Base-by-base conservation (phyloP, 2,797 vertebrate genomes). In the Anguilla anguilla region DNA sequence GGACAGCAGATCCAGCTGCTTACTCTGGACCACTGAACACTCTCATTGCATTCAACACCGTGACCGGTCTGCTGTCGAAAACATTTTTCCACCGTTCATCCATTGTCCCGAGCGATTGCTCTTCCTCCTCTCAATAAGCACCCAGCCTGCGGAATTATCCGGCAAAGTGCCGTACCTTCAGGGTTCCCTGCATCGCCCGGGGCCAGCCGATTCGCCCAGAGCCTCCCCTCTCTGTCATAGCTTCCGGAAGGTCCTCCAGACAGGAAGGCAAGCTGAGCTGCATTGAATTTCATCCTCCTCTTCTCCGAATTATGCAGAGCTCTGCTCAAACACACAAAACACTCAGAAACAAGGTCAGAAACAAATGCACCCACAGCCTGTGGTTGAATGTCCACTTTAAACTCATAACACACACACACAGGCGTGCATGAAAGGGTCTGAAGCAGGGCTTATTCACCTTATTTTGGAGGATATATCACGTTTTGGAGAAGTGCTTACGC, bases 201-300 rank as follows among this genome's bases (percentile, higher is more conserved):
- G 39, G 61, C 31, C 31, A 72, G 6, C 39, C 88, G 85, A 85
- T 81, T 39, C 79, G 86, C 85, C 79, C 51, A 31, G 57, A 88
- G 85, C 39, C 28, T 59, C 22, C 85, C 88, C 83, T 84, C 88
- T 59, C 55, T 88, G 64, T 88, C 85, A 59, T 88, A 88, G 61
- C 64, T 88, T 55, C 61, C 85, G 9, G 85, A 74, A 55, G 59
- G 88, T 53, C 85, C 88, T 57, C 49, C 67, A 4, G 88, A 86
- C 25, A 88, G 64, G 17, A 51, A 55, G 7, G 85, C 79, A 7
- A 88, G 79, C 19, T 69, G 72, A 28, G 49, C 55, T 28, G 51
- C 64, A 28, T 86, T 86, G 61, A 86, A 88, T 57, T 79, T 83
- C 85, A 88, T 88, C 13, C 49, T 86, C 11, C 46, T 64, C 87